phyloP scores from a whole-genome alignment of 2,888 invertebrate species.

The Nasonovia ribisnigri region DNA sequence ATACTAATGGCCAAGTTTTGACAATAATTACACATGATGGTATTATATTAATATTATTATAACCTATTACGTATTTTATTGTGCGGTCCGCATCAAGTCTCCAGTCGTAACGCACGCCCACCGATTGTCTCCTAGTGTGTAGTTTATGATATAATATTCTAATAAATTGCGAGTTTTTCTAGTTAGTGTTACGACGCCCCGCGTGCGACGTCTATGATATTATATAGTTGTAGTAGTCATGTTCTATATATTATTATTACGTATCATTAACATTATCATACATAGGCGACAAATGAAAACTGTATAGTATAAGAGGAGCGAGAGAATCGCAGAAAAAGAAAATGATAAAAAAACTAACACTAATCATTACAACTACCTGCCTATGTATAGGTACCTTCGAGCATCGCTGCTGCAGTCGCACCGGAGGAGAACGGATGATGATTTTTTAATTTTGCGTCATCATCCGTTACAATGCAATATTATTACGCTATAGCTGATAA shows the following conservation, averaged over 20 bases:
- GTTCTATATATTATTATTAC: too few species aligned
- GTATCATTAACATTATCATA: neutral
- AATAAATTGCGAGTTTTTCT: conserved; percentile 24
- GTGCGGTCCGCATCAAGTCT: conserved; percentile 45
- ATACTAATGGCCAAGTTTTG: neutral
- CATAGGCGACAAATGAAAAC: neutral
- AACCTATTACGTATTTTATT: neutral
- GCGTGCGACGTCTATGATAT: neutral
- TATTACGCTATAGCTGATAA: neutral
- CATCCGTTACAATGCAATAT: neutral
- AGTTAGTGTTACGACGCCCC: neutral
- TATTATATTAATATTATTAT: neutral
- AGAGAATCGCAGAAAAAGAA: neutral
- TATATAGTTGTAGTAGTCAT: neutral
- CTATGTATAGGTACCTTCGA: neutral
- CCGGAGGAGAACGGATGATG: neutral
- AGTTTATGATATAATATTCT: conserved; percentile 12
- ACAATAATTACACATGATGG: neutral
- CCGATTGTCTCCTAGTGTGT: conserved; percentile 5
- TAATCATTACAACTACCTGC: neutral
- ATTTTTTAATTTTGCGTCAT: neutral
- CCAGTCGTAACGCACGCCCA: conserved; percentile 51
- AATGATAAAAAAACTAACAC: neutral
- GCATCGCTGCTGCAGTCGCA: neutral
- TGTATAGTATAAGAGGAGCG: neutral